Conservation (phyloP, 2,888 invertebrate species). For the Eupithecia pulchellata region DNA sequence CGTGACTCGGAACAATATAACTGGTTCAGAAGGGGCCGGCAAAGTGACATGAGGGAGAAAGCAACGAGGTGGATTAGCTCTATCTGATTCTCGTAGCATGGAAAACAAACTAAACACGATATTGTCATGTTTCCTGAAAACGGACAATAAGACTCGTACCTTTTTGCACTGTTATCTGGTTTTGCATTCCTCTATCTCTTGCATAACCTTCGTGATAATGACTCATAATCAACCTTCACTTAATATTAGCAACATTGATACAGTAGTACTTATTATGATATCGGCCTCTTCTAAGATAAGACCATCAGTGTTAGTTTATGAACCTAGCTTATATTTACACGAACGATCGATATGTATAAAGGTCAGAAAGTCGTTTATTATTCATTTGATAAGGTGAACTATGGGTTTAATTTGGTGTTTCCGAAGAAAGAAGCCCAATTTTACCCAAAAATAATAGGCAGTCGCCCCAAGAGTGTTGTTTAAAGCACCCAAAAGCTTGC, state of each 20-base stretch:
- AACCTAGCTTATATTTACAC: conserved; percentile 30
- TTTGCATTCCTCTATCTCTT: conserved; percentile 15
- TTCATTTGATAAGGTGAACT: conserved; percentile 8
- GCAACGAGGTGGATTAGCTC: conserved; percentile 10
- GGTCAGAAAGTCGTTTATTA: neutral
- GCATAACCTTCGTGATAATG: conserved; percentile 30
- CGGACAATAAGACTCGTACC: neutral
- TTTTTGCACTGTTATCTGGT: conserved; percentile 2
- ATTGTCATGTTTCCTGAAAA: neutral
- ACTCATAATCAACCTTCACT: conserved; percentile 36
- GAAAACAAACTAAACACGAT: neutral
- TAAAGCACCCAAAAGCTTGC: conserved; percentile 52
- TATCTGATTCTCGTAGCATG: neutral
- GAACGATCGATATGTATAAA: conserved; percentile 17
- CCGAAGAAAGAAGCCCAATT: conserved; percentile 19
- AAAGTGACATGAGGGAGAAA: conserved; percentile 29
- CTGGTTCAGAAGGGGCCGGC: conserved; percentile 29
- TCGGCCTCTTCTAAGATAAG: neutral
- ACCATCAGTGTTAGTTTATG: conserved; percentile 22
- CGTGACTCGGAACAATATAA: conserved; percentile 43
- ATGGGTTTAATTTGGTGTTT: neutral
- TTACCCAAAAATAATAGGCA: conserved; percentile 30
- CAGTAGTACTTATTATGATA: conserved; percentile 21
- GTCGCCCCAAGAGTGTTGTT: conserved; percentile 34
- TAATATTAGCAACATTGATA: conserved; percentile 46